Evolutionary conservation across 2,888 invertebrate species (phyloP), one percentile per base, ranked within the genome.

Genomic region (Heliconius ethilla): DNA sequence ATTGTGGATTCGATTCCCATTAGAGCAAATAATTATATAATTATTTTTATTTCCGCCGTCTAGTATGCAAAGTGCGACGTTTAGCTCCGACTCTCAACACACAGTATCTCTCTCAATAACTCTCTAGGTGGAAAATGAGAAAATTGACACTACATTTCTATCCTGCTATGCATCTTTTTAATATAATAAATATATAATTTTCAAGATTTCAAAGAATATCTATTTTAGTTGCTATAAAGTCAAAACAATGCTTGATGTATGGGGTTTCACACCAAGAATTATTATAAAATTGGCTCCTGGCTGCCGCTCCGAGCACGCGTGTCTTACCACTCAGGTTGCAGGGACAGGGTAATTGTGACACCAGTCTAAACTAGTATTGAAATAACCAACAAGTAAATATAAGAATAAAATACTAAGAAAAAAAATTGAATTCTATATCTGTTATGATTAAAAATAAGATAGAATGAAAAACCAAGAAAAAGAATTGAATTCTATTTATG

Each of bases 261-360:
- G n/a, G 40, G 1, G n/a, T 69, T 69, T 69, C n/a, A 40, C 67
- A 69, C 25, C 67, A 25, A 72, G 55, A 55, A 55, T 72, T 55
- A 55, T 72, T 15, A 33, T 72, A 72, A 72, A 55, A 55, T n/a
- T 72, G 33, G 72, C 55, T 72, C 55, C 55, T 55, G 72, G 55
- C 55, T 15, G 55, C n/a, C n/a, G 33, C 9, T n/a, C 29, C 59
- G 72, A 33, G 72, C 72, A 33, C n/a, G n/a, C 55, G 72, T 72
- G 55, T 72, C n/a, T 55, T 72, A 55, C 33, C 72, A 72, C 13
- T 72, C n/a, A 55, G 33, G 33, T 72, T 29, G n/a, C 72, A 72
- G 59, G n/a, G 72, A 72, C 72, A 72, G 33, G 55, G n/a, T 72
- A 72, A 72, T 72, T 72, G 70, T 33, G 29, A 59, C 72, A 4